Conservation (phyloP, 2,113 vertebrate species). For the Platysternon megacephalum region DNA sequence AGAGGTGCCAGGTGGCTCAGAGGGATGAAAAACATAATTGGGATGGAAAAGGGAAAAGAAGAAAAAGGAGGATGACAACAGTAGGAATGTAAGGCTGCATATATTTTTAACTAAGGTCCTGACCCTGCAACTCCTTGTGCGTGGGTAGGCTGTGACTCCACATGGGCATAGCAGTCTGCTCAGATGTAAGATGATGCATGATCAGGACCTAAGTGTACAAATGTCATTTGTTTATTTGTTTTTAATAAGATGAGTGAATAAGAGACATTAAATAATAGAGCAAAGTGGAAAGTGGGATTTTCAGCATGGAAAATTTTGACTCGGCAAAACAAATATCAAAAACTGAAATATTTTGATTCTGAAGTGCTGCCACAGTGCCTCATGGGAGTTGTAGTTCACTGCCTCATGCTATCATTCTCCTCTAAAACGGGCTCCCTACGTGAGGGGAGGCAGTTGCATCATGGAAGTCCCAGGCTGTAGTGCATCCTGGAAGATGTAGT, state of each 20-base stretch:
- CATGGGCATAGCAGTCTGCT: neutral
- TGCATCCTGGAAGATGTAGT: neutral
- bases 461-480: neutral
- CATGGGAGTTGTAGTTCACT: neutral
- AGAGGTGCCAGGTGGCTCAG: neutral
- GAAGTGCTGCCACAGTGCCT: neutral
- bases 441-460: neutral
- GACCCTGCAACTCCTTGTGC: neutral
- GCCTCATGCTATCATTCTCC: neutral
- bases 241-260: neutral
- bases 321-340: too few relatives aligned
- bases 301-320: too few relatives aligned
- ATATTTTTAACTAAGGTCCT: neutral
- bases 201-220: neutral
- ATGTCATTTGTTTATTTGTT: neutral
- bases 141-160: neutral
- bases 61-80: neutral
- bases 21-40: neutral
- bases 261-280: neutral
- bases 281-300: neutral
- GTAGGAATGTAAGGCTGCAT: neutral
- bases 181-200: neutral
- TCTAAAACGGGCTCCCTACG: neutral
- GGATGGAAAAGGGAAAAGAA: neutral
- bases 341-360: constrained; percentile 1